These are phyloP conservation scores for Andrena fulva DNA, from an alignment of 2,888 invertebrate genomes.

Conservation along the genomic window DNA sequence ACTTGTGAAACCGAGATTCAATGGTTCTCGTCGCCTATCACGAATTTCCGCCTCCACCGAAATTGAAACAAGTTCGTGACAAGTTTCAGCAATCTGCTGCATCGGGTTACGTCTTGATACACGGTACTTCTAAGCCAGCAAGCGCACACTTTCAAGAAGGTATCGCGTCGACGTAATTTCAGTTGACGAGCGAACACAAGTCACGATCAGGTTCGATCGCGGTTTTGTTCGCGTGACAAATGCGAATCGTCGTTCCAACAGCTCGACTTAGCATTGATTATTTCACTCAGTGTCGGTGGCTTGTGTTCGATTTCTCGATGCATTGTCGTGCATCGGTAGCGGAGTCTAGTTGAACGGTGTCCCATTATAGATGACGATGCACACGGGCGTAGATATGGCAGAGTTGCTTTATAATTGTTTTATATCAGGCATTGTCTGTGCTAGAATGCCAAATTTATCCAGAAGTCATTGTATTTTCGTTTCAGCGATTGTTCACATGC, in stretches of 20 bases:
- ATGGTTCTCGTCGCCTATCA: no score
- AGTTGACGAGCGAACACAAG: not conserved
- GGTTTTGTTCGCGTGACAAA: constrained; percentile 28
- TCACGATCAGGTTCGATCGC: not conserved
- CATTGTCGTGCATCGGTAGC: constrained; percentile 60
- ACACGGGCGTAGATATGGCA: constrained; percentile 71
- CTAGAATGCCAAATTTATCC: not conserved
- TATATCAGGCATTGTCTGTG: not conserved
- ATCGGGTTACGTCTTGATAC: no score
- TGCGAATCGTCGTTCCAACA: constrained; percentile 10
- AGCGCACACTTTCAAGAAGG: not conserved
- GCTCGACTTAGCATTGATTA: constrained; percentile 32
- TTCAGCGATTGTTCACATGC: not conserved
- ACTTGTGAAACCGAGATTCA: no score
- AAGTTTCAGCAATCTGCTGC: no score
- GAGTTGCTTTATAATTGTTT: not conserved
- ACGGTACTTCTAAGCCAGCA: not conserved
- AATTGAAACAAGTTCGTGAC: no score
- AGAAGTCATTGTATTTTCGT: not conserved
- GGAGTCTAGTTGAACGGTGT: constrained; percentile 70
- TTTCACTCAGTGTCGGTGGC: constrained; percentile 21
- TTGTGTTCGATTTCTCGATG: constrained; percentile 53
- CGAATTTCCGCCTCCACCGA: no score
- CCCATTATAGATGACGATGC: constrained; percentile 76
- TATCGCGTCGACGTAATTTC: not conserved